Percentiles rank a stretch among this genome's conserved stretches.
These are phyloP conservation scores for Caerostris darwini DNA, from an alignment of 1,140 invertebrate genomes.

Conservation along the genomic window DNA sequence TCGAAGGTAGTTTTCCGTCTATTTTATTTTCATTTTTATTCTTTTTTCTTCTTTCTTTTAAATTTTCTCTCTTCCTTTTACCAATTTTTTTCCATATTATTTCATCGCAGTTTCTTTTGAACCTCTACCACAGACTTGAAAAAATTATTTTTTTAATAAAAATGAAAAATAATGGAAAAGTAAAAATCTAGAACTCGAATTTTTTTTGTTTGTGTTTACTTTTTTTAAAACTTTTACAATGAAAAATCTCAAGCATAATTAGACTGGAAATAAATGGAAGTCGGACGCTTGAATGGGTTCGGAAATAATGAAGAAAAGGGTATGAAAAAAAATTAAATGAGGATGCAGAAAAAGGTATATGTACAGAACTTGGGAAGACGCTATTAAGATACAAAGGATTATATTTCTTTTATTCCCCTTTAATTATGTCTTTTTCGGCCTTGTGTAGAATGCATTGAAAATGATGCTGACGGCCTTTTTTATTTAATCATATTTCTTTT, in stretches of 20 bases:
- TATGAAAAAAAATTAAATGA: neutral
- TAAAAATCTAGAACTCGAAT: neutral
- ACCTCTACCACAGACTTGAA: too few relatives aligned
- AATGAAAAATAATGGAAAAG: neutral
- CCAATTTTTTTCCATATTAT: too few relatives aligned
- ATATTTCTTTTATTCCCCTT: conserved; percentile 54
- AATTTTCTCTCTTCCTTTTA: neutral
- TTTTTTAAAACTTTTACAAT: conserved; percentile 20
- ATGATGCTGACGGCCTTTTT: conserved; percentile 28
- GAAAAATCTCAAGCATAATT: conserved; percentile 61
- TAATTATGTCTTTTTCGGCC: conserved; percentile 43
- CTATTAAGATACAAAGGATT: conserved; percentile 62
- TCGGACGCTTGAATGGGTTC: conserved; percentile 48
- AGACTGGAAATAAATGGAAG: conserved; percentile 62
- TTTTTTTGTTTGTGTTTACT: neutral
- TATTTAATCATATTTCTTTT: neutral
- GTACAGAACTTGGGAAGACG: conserved; percentile 1
- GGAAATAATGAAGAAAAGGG: conserved; percentile 19
- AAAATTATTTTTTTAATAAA: neutral
- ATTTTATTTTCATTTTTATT: conserved; percentile 45
- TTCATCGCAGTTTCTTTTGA: too few relatives aligned
- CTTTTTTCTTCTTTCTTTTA: neutral
- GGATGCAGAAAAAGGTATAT: neutral
- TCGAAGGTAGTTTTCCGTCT: conserved; percentile 69
- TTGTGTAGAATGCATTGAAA: conserved; percentile 14